Base-by-base conservation (phyloP, 2,113 vertebrate genomes). In the Semnopithecus entellus region DNA sequence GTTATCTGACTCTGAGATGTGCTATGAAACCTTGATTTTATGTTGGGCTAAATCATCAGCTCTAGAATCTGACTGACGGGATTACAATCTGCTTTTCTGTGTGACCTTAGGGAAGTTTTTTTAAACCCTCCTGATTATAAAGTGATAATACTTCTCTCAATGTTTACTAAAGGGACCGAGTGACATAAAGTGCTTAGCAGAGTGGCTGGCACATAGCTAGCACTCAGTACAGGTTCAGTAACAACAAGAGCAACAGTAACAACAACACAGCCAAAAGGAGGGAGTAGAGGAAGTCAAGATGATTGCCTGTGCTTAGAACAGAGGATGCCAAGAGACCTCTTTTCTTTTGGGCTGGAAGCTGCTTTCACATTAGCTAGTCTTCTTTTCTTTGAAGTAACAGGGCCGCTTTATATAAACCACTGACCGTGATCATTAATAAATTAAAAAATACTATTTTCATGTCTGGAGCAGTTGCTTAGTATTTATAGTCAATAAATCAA, bases 401-500 rank as follows among this genome's bases (percentile, higher is more conserved):
- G 40, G 4, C 23, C 2, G 0, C 27, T 76, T 10, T 40, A 6
- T 72, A 6, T 55, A 88, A 43, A 45, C 27, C 35, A 20, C 43
- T 38, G 35, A 17, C 16, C 2, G 1, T 64, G 79, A 27, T 55
- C 55, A 43, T 84, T 52, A 45, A n/a, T 45, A 59, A 95, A 25
- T 32, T 35, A 1, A 13, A 50, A 48, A 78, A 68, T 48, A 27
- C 22, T 35, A 0, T 72, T 64, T 84, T 61, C 52, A 82, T 27
- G 30, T 86, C 48, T 79, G 55, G 2, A 89, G 9, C 52, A 78
- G 1, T 73, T 89, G 4, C 70, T 92, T 48, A 61, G 11, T 87
- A 68, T 70, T 85, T 91, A 16, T 91, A 59, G 3, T n/a, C 43
- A 75, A 40, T 81, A 70, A 81, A 72, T 94, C 10, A 81, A 87